These are phyloP conservation scores for Lampropteryx suffumata DNA, from an alignment of 2,888 invertebrate genomes.

Conservation along the genomic window DNA sequence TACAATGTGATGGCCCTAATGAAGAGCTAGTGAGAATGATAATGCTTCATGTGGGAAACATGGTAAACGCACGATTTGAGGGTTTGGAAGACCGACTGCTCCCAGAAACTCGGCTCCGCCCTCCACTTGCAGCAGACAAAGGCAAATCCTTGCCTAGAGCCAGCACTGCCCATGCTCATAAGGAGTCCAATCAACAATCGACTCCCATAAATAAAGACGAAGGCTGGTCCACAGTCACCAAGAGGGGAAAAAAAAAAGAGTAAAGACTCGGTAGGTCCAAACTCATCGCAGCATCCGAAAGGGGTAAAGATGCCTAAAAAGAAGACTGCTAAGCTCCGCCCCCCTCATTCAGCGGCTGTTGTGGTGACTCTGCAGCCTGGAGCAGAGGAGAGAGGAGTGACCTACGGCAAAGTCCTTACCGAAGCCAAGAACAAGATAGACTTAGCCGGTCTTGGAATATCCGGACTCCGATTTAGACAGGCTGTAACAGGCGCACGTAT, in stretches of 20 bases:
- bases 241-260: neutral
- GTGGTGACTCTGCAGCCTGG: conserved; percentile 79
- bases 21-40: neutral
- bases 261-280: too few species aligned
- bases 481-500: conserved; percentile 9
- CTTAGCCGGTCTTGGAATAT: neutral
- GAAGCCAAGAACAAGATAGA: neutral
- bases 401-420: conserved; percentile 59
- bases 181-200: neutral
- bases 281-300: neutral
- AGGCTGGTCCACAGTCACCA: neutral
- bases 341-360: conserved; percentile 69
- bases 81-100: neutral
- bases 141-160: too few species aligned
- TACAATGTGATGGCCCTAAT: neutral
- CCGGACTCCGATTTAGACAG: neutral
- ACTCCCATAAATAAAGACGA: neutral
- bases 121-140: neutral
- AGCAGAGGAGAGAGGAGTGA: conserved; percentile 42
- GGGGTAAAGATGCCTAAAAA: neutral
- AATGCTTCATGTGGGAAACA: neutral
- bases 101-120: neutral
- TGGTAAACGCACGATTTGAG: neutral
- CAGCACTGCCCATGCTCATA: neutral
- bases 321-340: neutral